Conservation (phyloP, 2,888 invertebrate genomes). For the Cryptosula pallasiana region DNA sequence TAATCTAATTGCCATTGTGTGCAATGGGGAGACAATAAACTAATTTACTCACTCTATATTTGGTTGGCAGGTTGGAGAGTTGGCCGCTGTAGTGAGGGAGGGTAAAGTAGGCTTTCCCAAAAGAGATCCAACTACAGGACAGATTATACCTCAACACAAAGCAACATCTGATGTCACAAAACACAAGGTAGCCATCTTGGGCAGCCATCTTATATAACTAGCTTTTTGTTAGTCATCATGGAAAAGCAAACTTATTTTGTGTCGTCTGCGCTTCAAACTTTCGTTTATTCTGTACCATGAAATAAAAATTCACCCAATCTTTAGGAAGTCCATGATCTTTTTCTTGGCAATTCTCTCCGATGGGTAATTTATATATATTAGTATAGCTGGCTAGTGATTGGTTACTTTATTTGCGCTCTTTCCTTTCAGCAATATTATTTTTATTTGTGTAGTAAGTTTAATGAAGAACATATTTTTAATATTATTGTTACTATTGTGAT, state of each 20-base stretch:
- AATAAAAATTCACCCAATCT: too few species aligned
- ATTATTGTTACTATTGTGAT: not conserved
- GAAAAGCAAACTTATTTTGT: too few species aligned
- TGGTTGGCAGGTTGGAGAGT: constrained; percentile 32
- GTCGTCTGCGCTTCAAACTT: too few species aligned
- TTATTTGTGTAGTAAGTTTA: not conserved
- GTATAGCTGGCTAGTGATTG: not conserved
- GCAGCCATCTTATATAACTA: too few species aligned
- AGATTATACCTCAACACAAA: constrained; percentile 31
- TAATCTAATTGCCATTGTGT: too few species aligned
- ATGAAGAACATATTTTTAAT: not conserved
- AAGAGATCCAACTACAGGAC: constrained; percentile 34
- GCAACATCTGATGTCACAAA: constrained; percentile 33
- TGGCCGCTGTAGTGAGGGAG: constrained; percentile 32
- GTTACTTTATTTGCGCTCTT: not conserved
- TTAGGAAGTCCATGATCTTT: constrained; percentile 3
- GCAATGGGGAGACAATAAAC: too few species aligned
- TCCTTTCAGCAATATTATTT: not conserved
- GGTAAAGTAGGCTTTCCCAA: constrained; percentile 36
- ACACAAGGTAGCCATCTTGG: constrained; percentile 25
- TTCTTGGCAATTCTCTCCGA: constrained; percentile 13
- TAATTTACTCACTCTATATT: too few species aligned
- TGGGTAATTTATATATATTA: constrained; percentile 8
- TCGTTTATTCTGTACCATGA: too few species aligned
- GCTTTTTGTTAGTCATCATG: too few species aligned